phyloP scores from a whole-genome alignment of 37 sponge, comb jelly and placozoan species.

The Dysidea cf. avara region DNA sequence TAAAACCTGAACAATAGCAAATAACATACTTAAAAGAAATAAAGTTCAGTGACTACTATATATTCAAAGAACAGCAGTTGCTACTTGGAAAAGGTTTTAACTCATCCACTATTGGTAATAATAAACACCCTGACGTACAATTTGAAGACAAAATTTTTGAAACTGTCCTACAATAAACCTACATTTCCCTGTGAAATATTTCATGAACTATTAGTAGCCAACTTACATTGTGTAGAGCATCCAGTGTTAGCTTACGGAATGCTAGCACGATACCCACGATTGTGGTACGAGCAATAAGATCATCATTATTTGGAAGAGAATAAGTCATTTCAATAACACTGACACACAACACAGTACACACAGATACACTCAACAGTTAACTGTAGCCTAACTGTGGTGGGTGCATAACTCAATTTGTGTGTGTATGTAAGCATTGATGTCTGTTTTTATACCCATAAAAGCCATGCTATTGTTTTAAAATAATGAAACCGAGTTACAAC shows the following conservation, averaged over 20 bases:
- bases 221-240: slow-evolving; percentile 70
- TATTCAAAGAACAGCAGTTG: too few relatives aligned
- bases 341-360: neutral
- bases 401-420: neutral
- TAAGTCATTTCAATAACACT: neutral
- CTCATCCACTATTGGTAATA: neutral
- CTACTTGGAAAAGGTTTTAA: too few relatives aligned
- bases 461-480: too few relatives aligned
- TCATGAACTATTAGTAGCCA: too few relatives aligned
- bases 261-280: slow-evolving; percentile 81
- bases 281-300: slow-evolving; percentile 56
- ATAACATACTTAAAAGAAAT: too few relatives aligned
- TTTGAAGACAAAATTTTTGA: too few relatives aligned
- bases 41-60: too few relatives aligned
- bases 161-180: too few relatives aligned
- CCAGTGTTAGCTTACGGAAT: slow-evolving; percentile 74
- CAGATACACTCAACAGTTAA: neutral
- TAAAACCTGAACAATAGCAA: too few relatives aligned
- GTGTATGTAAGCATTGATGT: neutral
- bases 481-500: too few relatives aligned
- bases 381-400: neutral
- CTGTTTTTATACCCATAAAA: neutral
- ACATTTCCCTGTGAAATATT: too few relatives aligned
- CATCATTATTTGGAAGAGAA: slow-evolving; percentile 61
- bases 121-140: neutral